phyloP scores from a whole-genome alignment of 2,797 vertebrate species.

The Champsocephalus gunnari region DNA sequence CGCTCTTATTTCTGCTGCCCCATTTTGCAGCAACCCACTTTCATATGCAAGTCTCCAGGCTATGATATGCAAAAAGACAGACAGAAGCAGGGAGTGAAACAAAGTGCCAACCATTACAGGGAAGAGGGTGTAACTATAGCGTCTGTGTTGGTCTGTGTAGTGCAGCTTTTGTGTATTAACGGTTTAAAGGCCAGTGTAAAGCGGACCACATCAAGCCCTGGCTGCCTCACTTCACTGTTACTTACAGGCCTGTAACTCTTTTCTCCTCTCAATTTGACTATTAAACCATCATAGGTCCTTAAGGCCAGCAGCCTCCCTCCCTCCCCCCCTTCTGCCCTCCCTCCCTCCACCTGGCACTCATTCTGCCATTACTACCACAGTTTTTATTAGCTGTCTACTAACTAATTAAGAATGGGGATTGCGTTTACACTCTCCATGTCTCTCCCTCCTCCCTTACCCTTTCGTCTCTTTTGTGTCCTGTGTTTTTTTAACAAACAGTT shows the following conservation, averaged over 20 bases:
- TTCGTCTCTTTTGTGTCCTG: constrained; percentile 50
- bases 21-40: constrained; percentile 69
- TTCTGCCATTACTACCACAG: constrained; percentile 75
- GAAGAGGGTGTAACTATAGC: constrained; percentile 60
- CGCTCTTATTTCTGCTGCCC: constrained; percentile 58
- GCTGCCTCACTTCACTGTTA: constrained; percentile 65
- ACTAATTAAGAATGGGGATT: constrained; percentile 85
- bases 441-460: constrained; percentile 44
- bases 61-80: constrained; percentile 39
- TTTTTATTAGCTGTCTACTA: constrained; percentile 84
- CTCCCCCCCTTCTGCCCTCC: constrained; percentile 71
- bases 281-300: constrained; percentile 86
- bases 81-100: constrained; percentile 53
- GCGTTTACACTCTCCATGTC: constrained; percentile 70
- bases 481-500: constrained; percentile 63
- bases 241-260: constrained; percentile 80
- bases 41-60: constrained; percentile 58
- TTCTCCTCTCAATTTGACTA: constrained; percentile 82
- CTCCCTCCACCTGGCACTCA: constrained; percentile 82
- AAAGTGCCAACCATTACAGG: constrained; percentile 57
- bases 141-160: constrained; percentile 57
- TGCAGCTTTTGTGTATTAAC: constrained; percentile 69
- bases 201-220: constrained; percentile 80
- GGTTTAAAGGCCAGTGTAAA: constrained; percentile 77
- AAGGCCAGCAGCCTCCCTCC: constrained; percentile 74